These are phyloP conservation scores for Diplazon laetatorius DNA, from an alignment of 2,888 invertebrate genomes.

Conservation along the genomic window DNA sequence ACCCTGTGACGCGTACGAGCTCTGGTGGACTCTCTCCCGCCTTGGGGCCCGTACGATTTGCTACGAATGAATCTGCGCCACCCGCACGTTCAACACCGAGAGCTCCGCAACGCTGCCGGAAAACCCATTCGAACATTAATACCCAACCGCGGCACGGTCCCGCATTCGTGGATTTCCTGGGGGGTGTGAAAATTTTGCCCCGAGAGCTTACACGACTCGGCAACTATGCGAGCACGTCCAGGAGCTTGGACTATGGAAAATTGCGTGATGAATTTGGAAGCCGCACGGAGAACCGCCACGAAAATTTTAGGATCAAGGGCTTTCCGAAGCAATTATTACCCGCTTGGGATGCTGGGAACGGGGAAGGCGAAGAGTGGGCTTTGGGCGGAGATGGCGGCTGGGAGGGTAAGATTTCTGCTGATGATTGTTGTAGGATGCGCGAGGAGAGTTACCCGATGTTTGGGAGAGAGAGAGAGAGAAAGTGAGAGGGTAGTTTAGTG, in stretches of 20 bases:
- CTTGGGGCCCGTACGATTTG: slow-evolving; percentile 21
- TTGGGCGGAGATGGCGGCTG: neutral
- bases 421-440: neutral
- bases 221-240: neutral
- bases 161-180: slow-evolving; percentile 36
- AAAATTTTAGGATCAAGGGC: slow-evolving; percentile 75
- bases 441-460: neutral
- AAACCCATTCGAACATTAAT: slow-evolving; percentile 39
- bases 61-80: slow-evolving; percentile 14
- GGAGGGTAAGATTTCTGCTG: neutral
- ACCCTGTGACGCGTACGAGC: slow-evolving; percentile 10
- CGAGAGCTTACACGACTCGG: slow-evolving; percentile 10
- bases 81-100: slow-evolving; percentile 17
- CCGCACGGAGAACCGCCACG: slow-evolving; percentile 5
- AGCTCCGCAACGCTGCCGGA: neutral
- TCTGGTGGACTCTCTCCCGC: neutral
- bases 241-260: neutral
- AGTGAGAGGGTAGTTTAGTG: slow-evolving; percentile 36
- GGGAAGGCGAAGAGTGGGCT: neutral
- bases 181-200: slow-evolving; percentile 14
- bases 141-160: neutral
- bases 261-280: neutral
- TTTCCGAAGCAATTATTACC: slow-evolving; percentile 75
- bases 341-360: slow-evolving; percentile 66
- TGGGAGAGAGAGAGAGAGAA: no score